Percentiles rank a stretch among this genome's conserved stretches.
Conservation (phyloP, 37 sponge, comb jelly and placozoan genomes). For the Beroe ovata region DNA sequence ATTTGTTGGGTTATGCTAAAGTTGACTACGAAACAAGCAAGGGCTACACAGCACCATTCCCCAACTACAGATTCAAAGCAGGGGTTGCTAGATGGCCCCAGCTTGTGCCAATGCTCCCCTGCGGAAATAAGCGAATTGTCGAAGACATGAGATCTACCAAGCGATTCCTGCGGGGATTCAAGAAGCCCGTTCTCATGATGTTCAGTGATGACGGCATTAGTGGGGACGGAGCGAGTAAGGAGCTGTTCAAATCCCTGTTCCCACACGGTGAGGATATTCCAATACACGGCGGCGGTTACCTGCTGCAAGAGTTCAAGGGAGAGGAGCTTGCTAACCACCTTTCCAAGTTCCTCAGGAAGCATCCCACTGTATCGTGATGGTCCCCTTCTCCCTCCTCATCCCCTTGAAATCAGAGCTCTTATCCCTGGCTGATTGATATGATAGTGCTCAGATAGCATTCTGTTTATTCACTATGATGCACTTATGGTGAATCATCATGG, state of each 20-base stretch:
- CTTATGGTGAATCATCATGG: no score
- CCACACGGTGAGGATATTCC: slow-evolving; percentile 58
- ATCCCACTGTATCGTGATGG: neutral
- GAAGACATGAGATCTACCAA: slow-evolving; percentile 55
- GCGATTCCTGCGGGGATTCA: slow-evolving; percentile 43
- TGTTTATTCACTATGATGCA: no score
- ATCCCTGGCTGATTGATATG: no score
- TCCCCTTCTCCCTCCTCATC: neutral
- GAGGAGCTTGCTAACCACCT: slow-evolving; percentile 20
- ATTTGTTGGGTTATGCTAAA: slow-evolving; percentile 2
- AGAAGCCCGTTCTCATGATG: slow-evolving; percentile 66
- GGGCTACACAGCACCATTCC: slow-evolving; percentile 58
- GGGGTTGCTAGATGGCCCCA: slow-evolving; percentile 64
- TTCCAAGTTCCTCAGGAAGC: slow-evolving; percentile 11
- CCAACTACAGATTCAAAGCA: slow-evolving; percentile 65
- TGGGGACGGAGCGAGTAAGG: slow-evolving; percentile 43
- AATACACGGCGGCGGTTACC: slow-evolving; percentile 11
- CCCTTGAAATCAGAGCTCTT: slow-evolving; percentile 34
- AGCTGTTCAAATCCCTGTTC: slow-evolving; percentile 63
- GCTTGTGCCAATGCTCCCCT: slow-evolving; percentile 55
- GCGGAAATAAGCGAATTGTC: slow-evolving; percentile 29
- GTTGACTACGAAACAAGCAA: slow-evolving; percentile 1
- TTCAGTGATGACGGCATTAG: slow-evolving; percentile 60
- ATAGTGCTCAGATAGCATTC: no score
- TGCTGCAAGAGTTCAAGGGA: slow-evolving; percentile 50